Evolutionary conservation across 1,140 invertebrate species (phyloP).

Genomic region (Homarus americanus): DNA sequence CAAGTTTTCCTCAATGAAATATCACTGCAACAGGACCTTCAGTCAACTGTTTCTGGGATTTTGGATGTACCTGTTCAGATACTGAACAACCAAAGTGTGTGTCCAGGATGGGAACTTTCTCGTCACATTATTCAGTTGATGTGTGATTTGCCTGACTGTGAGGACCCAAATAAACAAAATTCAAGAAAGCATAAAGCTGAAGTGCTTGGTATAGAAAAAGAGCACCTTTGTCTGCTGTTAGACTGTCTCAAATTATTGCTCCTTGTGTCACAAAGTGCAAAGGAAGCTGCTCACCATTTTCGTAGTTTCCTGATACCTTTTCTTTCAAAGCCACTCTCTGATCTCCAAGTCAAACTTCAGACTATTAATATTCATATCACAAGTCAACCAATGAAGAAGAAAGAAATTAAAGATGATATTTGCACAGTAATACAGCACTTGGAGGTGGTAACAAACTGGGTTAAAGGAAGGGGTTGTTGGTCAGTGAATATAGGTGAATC

Average conservation of each 20-base stretch:
- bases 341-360: conserved; percentile 18
- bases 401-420: conserved; percentile 27
- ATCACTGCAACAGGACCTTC: neutral
- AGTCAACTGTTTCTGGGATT: neutral
- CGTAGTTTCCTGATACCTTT: conserved; percentile 24
- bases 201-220: neutral
- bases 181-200: neutral
- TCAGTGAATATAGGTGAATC: conserved; percentile 24
- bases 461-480: conserved; percentile 5
- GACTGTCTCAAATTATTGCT: conserved; percentile 44
- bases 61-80: conserved; percentile 29
- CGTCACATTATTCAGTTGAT: conserved; percentile 60
- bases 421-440: conserved; percentile 14
- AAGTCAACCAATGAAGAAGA: conserved; percentile 29
- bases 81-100: conserved; percentile 35
- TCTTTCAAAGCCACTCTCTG: conserved; percentile 12
- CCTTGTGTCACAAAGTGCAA: conserved; percentile 37
- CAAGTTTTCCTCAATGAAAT: conserved; percentile 7
- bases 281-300: conserved; percentile 47
- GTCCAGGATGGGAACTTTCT: conserved; percentile 52
- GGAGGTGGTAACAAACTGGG: conserved; percentile 52
- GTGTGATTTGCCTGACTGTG: neutral
- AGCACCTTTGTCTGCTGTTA: neutral
- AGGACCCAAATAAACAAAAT: neutral
- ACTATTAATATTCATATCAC: conserved; percentile 54